Conservation (phyloP, 2,797 vertebrate genomes). For the Intellagama lesueurii region DNA sequence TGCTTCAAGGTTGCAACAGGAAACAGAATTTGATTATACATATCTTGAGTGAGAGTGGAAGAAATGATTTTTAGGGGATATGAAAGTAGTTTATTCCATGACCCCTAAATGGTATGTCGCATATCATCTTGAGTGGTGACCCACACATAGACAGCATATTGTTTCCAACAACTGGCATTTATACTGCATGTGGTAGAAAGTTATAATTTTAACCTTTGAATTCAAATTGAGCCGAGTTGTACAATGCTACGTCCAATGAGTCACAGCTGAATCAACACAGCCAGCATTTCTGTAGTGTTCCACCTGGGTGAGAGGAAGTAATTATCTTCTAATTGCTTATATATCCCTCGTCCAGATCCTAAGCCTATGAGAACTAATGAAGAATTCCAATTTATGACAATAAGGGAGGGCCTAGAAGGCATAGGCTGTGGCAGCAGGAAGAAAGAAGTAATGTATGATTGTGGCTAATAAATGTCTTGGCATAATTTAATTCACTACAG, state of each 20-base stretch:
- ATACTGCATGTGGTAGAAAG: neutral
- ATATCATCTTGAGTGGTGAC: conserved; percentile 1
- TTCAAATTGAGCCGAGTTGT: neutral
- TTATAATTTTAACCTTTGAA: conserved; percentile 20
- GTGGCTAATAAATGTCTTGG: neutral
- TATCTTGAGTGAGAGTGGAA: neutral
- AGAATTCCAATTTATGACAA: conserved; percentile 3
- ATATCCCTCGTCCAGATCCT: conserved; percentile 14
- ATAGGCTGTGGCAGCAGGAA: neutral
- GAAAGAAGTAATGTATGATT: neutral
- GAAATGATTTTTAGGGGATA: neutral
- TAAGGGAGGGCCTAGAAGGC: neutral
- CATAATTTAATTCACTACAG: neutral
- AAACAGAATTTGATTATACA: neutral
- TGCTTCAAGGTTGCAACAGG: neutral
- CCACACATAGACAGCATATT: neutral
- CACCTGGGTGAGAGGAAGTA: conserved; percentile 17
- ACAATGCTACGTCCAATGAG: conserved; percentile 9
- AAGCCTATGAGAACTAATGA: neutral
- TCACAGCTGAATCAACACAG: neutral
- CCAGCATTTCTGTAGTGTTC: neutral
- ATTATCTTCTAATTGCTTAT: conserved; percentile 36
- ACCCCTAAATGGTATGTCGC: neutral
- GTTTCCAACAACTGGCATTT: conserved; percentile 13
- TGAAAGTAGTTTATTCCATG: neutral